phyloP scores from a whole-genome alignment of 2,797 vertebrate genomes.

The Rallus crepitans region DNA sequence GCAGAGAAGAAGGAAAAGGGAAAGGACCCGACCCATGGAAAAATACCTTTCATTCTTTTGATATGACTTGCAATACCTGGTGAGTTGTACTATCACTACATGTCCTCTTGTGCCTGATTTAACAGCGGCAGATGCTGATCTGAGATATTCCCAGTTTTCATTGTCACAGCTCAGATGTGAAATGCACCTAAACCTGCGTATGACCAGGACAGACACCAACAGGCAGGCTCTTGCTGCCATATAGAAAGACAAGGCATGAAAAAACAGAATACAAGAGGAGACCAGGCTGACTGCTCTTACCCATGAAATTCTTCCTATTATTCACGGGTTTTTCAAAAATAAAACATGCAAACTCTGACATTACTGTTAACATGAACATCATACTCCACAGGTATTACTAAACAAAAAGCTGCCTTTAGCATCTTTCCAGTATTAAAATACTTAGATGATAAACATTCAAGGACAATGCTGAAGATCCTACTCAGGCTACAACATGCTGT shows the following conservation, averaged over 20 bases:
- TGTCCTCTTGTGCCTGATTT: neutral
- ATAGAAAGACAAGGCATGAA: neutral
- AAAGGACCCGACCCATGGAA: neutral
- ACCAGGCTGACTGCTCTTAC: neutral
- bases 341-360: neutral
- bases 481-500: neutral
- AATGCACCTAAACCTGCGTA: neutral
- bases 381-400: neutral
- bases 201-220: neutral
- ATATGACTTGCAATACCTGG: neutral
- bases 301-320: neutral
- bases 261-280: neutral
- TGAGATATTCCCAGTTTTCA: neutral
- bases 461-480: neutral
- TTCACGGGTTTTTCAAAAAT: neutral
- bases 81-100: neutral
- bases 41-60: neutral
- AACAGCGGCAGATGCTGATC: neutral
- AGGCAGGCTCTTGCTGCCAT: neutral
- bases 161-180: neutral
- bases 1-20: too few species aligned
- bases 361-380: neutral
- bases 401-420: neutral
- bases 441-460: neutral
- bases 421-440: neutral